Base-by-base conservation (phyloP, 2,888 invertebrate species). In the Gastrophysa polygoni region DNA sequence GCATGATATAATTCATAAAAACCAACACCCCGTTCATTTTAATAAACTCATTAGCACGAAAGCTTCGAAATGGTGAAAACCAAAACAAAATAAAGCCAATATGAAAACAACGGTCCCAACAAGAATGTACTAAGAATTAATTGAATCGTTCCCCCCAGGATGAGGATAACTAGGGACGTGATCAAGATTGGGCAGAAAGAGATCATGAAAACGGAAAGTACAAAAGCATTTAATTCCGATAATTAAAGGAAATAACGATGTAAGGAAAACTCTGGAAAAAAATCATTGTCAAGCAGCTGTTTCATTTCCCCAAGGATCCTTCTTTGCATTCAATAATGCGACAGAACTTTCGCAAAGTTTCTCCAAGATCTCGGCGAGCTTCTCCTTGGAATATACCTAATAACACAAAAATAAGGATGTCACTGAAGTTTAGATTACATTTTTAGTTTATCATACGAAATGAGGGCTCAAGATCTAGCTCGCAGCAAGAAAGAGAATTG, bases 261-360 rank as follows among this genome's bases (percentile, higher is more conserved):
- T 38, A 38, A 11, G 14, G 6, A 14, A 18, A 20, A 34, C n/a
- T 14, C 24, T 29, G 46, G 48, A 48, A 54, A 44, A n/a, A 51
- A 50, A 49, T 43, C 34, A 14, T 38, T 14, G 38, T 60, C 55
- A 68, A 51, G 66, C 68, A 43, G 62, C 59, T 28, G 63, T 62
- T 55, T 86, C 84, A 82, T 87, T 89, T 47, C 95, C 95, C 87
- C 93, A 92, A 54, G 95, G 91, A 85, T 95, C 95, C 74, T 86
- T 85, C 73, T 89, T 91, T 64, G 88, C 86, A 76, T 94, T 90
- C 72, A 96, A 82, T 61, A 94, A 80, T 8, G 87, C 80, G 14
- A 94, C 81, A 7, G 92, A 92, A 1, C 93, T 91, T 75, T 94
- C 93, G 50, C 90, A 87, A 38, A 95, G 84, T 78, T 91, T 91